These are phyloP conservation scores for Coremacera marginata DNA, from an alignment of 2,888 invertebrate species.

Conservation along the genomic window DNA sequence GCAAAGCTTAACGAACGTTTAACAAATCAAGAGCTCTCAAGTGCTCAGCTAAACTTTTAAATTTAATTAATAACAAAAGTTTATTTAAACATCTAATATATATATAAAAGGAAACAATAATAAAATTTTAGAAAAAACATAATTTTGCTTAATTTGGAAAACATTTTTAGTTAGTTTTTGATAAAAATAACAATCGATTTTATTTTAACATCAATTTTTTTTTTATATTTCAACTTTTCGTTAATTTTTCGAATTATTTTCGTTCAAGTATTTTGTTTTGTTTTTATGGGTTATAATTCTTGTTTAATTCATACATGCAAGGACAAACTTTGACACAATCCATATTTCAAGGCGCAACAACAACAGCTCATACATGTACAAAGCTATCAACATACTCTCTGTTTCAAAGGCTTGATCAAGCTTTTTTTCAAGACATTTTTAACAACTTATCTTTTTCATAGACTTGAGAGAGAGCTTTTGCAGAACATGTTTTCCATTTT, in stretches of 20 bases:
- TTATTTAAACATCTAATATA: background rate
- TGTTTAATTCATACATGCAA: background rate
- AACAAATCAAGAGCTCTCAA: background rate
- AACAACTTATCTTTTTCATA: too few relatives aligned
- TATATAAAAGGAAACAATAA: slow-evolving; percentile 10
- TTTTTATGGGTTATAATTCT: background rate
- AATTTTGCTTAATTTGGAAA: slow-evolving; percentile 3
- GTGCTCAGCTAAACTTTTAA: too few relatives aligned
- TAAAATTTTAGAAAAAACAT: slow-evolving; percentile 3
- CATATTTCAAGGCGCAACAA: background rate
- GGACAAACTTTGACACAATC: background rate
- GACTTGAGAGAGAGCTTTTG: too few relatives aligned
- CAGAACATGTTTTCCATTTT: too few relatives aligned
- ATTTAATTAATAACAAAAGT: background rate
- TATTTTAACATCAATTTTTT: background rate
- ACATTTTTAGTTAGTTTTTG: background rate
- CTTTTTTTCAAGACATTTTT: too few relatives aligned
- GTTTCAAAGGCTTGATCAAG: too few relatives aligned
- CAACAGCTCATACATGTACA: background rate
- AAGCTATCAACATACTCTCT: too few relatives aligned
- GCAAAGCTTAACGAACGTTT: background rate
- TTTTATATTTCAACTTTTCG: background rate
- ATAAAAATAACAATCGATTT: background rate
- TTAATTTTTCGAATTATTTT: slow-evolving; percentile 15
- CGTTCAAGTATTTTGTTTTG: slow-evolving; percentile 25